These are phyloP conservation scores for Drosophila stalkeri DNA, from an alignment of 2,888 invertebrate genomes.

Conservation along the genomic window DNA sequence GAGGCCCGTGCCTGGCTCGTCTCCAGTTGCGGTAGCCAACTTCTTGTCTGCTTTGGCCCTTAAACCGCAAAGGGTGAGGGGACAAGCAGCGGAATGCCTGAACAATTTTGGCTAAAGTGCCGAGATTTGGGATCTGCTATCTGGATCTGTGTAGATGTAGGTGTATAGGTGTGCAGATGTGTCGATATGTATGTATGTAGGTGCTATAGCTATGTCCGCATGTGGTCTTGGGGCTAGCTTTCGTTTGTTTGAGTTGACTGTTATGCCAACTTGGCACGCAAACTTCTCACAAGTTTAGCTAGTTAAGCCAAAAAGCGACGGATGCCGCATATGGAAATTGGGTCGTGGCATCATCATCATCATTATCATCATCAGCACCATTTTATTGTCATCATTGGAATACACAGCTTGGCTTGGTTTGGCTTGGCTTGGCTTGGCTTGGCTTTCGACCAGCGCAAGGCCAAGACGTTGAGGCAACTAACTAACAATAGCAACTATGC, in stretches of 20 bases:
- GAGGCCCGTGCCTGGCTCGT: slow-evolving; percentile 23
- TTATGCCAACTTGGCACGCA: slow-evolving; percentile 74
- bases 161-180: not conserved
- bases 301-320: slow-evolving; percentile 71
- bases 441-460: slow-evolving; percentile 53
- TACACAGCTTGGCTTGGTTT: slow-evolving; percentile 12
- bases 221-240: slow-evolving; percentile 54
- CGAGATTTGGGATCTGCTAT: slow-evolving; percentile 24
- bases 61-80: slow-evolving; percentile 30
- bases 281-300: slow-evolving; percentile 73
- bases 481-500: slow-evolving; percentile 57
- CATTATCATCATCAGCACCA: slow-evolving; percentile 10
- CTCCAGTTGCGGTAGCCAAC: slow-evolving; percentile 64
- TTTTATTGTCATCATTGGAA: slow-evolving; percentile 13
- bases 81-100: slow-evolving; percentile 1
- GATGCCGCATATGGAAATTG: slow-evolving; percentile 74
- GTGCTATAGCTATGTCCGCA: slow-evolving; percentile 33
- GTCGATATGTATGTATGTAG: slow-evolving; percentile 14
- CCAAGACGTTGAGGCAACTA: slow-evolving; percentile 49
- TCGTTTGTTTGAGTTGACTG: slow-evolving; percentile 73
- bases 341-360: slow-evolving; percentile 51
- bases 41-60: slow-evolving; percentile 51
- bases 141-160: slow-evolving; percentile 22
- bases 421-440: slow-evolving; percentile 13
- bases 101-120: slow-evolving; percentile 9